These are phyloP conservation scores for Cyprinodon tularosa DNA, from an alignment of 2,113 vertebrate genomes.

Conservation along the genomic window DNA sequence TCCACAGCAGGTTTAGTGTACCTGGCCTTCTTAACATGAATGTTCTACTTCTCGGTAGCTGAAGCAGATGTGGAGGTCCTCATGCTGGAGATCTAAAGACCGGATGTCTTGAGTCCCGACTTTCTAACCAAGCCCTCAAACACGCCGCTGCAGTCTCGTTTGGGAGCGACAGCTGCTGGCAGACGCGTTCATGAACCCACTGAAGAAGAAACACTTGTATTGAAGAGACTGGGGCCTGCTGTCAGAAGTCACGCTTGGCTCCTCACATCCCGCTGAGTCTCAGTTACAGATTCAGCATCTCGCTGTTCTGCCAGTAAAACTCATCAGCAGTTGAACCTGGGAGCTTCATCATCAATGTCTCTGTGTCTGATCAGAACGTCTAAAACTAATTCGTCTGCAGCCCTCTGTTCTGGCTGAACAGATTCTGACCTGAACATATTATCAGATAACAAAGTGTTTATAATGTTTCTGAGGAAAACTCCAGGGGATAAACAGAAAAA, in stretches of 20 bases:
- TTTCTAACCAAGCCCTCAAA: neutral
- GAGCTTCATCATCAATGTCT: no score
- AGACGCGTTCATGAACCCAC: neutral
- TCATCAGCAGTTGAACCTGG: neutral
- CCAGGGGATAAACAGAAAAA: neutral
- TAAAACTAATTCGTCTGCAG: neutral
- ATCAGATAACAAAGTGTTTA: neutral
- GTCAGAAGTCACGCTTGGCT: neutral
- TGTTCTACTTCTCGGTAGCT: neutral
- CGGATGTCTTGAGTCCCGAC: neutral
- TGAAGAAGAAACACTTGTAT: neutral
- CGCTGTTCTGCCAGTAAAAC: neutral
- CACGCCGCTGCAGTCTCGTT: neutral
- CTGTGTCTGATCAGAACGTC: neutral
- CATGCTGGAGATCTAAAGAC: neutral
- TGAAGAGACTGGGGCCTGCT: neutral
- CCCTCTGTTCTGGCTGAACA: neutral
- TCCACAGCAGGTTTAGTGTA: no score
- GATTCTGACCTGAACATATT: neutral
- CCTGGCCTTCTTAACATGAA: no score
- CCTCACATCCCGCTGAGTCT: neutral
- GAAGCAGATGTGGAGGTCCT: neutral
- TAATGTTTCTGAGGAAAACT: neutral
- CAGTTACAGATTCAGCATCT: neutral
- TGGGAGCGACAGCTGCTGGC: neutral